Evolutionary conservation across 92 coral and sea anemone species (phyloP).

Genomic region (Blastomussa wellsi): DNA sequence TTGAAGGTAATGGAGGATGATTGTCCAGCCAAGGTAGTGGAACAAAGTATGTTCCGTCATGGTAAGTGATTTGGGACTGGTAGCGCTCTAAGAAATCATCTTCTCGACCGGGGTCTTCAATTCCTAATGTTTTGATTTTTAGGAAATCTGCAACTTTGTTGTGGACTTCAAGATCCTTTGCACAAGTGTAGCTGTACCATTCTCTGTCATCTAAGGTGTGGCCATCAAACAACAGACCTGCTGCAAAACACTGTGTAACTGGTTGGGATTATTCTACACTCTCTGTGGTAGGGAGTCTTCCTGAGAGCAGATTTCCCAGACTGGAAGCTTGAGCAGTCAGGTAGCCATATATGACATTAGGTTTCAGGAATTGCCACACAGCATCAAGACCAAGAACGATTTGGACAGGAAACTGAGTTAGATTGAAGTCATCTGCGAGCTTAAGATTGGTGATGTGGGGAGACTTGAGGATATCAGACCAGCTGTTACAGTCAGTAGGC

Average conservation of each 20-base stretch:
- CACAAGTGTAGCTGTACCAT: background rate
- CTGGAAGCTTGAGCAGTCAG: slow-evolving; percentile 43
- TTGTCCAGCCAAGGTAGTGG: slow-evolving; percentile 51
- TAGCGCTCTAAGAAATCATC: slow-evolving; percentile 45
- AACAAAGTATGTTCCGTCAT: slow-evolving; percentile 41
- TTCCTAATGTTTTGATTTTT: slow-evolving; percentile 37
- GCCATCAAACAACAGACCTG: background rate
- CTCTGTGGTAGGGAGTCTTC: slow-evolving; percentile 22
- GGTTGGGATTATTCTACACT: background rate
- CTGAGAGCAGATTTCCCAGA: slow-evolving; percentile 47
- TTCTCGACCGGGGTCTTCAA: slow-evolving; percentile 27
- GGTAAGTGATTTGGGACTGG: slow-evolving; percentile 41
- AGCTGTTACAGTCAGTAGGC: background rate
- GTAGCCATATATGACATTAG: slow-evolving; percentile 24
- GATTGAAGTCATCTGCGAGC: slow-evolving; percentile 41
- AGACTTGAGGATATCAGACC: slow-evolving; percentile 1
- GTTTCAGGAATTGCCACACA: slow-evolving; percentile 50
- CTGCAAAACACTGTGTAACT: slow-evolving; percentile 39
- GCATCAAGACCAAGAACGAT: slow-evolving; percentile 49
- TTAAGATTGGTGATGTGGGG: slow-evolving; percentile 6
- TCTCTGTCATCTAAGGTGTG: background rate
- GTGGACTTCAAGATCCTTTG: slow-evolving; percentile 38
- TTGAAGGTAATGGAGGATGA: slow-evolving; percentile 45
- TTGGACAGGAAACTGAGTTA: slow-evolving; percentile 32
- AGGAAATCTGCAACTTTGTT: slow-evolving; percentile 33